A percentile compares a stretch with the other conserved stretches of the same genome.
phyloP scores from a whole-genome alignment of 2,113 vertebrate genomes.

The Hemiscyllium ocellatum region DNA sequence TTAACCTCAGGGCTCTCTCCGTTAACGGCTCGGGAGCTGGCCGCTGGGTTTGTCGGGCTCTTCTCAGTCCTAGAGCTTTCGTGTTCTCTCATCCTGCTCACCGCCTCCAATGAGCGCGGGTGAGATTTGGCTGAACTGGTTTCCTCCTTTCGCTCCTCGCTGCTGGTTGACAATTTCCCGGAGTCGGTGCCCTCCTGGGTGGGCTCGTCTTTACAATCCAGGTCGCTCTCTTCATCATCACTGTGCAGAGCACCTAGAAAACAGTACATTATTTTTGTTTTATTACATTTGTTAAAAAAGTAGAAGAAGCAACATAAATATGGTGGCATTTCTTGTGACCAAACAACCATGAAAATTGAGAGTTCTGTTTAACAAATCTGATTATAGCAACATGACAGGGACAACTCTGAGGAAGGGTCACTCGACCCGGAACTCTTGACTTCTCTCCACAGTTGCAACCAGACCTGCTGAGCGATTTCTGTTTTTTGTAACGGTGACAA shows the following conservation, averaged over 20 bases:
- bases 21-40: slow-evolving; percentile 73
- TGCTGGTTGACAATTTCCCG: slow-evolving; percentile 80
- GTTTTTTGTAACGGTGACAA: background rate
- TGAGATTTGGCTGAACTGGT: slow-evolving; percentile 62
- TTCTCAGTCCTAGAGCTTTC: slow-evolving; percentile 62
- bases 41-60: slow-evolving; percentile 83
- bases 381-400: too few species aligned
- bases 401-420: too few species aligned
- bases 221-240: slow-evolving; percentile 86
- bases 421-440: too few species aligned
- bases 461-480: too few species aligned
- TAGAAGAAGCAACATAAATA: background rate
- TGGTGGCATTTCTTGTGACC: background rate
- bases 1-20: slow-evolving; percentile 67
- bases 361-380: background rate
- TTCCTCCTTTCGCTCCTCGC: slow-evolving; percentile 72
- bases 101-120: slow-evolving; percentile 52
- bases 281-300: too few species aligned
- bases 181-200: slow-evolving; percentile 65
- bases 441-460: too few species aligned
- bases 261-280: background rate
- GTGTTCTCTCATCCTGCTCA: slow-evolving; percentile 56
- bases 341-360: too few species aligned
- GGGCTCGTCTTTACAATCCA: slow-evolving; percentile 81
- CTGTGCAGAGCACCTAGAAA: slow-evolving; percentile 77